A percentile compares a stretch with the other conserved stretches of the same genome.
phyloP scores from a whole-genome alignment of 2,888 invertebrate genomes.

The Theretra japonica region DNA sequence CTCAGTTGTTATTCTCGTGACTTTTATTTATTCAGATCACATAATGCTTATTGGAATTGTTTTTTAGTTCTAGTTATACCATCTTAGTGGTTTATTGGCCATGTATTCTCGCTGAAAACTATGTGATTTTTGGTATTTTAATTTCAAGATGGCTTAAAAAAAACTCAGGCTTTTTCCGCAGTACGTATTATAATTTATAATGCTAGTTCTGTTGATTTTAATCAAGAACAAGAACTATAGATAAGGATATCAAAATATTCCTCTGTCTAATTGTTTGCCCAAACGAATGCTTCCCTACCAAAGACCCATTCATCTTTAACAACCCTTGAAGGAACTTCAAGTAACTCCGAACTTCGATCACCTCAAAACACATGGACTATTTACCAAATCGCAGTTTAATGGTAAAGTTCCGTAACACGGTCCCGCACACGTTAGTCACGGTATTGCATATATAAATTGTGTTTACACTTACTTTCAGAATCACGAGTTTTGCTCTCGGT shows the following conservation, averaged over 20 bases:
- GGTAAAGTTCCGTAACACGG: conserved; percentile 15
- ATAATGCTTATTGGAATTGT: not conserved
- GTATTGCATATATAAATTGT: conserved; percentile 50
- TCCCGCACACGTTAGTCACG: conserved; percentile 41
- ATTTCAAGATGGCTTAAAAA: too few species aligned
- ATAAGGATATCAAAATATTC: too few species aligned
- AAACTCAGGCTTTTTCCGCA: too few species aligned
- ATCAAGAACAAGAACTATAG: too few species aligned
- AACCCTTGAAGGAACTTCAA: not conserved
- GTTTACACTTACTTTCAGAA: conserved; percentile 74
- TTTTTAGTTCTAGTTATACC: not conserved
- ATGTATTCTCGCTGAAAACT: too few species aligned
- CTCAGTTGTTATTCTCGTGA: not conserved
- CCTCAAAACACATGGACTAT: not conserved
- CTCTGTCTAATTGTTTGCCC: too few species aligned
- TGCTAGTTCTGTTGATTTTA: too few species aligned
- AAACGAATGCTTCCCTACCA: too few species aligned
- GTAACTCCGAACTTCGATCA: not conserved
- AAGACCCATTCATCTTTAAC: not conserved
- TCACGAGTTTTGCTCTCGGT: conserved; percentile 76
- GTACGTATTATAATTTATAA: too few species aligned
- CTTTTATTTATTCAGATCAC: not conserved
- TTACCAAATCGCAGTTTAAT: conserved; percentile 8
- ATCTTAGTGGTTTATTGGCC: not conserved
- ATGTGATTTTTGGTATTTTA: too few species aligned